phyloP scores from a whole-genome alignment of 2,888 invertebrate genomes.

The Hymenopus coronatus region DNA sequence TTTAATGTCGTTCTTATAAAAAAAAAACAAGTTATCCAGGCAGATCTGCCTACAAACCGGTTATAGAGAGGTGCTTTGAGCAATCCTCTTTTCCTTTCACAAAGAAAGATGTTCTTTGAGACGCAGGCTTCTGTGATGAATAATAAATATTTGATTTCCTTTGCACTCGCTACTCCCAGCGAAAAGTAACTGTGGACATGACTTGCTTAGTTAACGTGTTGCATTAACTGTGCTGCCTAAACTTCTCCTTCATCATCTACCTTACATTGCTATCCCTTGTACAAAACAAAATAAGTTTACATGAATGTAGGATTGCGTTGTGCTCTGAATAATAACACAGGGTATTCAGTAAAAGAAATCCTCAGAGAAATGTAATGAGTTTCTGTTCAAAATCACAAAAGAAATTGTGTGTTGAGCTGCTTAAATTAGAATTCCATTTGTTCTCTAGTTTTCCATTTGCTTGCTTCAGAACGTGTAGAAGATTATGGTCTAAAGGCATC shows the following conservation, averaged over 20 bases:
- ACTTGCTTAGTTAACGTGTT: not conserved
- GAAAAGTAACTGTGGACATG: not conserved
- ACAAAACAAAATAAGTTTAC: not conserved
- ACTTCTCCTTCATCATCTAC: not conserved
- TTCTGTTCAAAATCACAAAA: no score
- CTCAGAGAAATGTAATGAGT: no score
- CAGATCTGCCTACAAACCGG: not conserved
- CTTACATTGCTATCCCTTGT: not conserved
- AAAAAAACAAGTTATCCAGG: not conserved
- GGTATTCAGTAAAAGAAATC: not conserved
- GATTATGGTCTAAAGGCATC: no score
- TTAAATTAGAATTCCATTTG: no score
- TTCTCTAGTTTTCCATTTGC: no score
- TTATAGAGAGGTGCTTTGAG: not conserved
- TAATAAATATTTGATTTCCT: not conserved
- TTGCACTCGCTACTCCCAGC: not conserved
- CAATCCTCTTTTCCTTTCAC: not conserved
- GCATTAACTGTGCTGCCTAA: not conserved
- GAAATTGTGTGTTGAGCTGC: no score
- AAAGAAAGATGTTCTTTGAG: not conserved
- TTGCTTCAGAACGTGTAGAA: no score
- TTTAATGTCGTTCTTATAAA: not conserved
- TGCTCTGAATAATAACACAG: not conserved
- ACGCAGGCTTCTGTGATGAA: not conserved
- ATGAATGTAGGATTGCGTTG: not conserved